Conservation (phyloP, 2,113 vertebrate species). For the Rafetus swinhoei region DNA sequence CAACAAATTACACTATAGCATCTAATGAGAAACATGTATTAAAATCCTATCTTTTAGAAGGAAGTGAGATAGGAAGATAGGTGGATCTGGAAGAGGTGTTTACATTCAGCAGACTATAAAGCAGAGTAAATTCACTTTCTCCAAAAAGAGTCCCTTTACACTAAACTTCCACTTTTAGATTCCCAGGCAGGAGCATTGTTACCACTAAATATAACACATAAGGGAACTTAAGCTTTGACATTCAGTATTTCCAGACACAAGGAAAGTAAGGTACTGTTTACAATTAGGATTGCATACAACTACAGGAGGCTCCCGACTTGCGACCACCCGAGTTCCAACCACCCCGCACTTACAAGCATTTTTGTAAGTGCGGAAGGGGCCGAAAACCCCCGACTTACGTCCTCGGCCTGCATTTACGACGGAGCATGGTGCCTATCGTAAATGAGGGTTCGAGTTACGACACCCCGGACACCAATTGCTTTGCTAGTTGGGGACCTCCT, state of each 20-base stretch:
- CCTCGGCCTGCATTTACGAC: too few species aligned
- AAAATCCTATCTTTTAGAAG: conserved; percentile 34
- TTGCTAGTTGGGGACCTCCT: too few species aligned
- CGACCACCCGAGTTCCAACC: too few species aligned
- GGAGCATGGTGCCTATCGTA: too few species aligned
- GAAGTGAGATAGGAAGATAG: neutral
- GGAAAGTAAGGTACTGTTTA: neutral
- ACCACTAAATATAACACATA: neutral
- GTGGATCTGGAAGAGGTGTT: neutral
- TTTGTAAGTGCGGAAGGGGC: too few species aligned
- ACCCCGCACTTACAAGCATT: too few species aligned
- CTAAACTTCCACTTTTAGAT: neutral
- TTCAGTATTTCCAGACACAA: neutral
- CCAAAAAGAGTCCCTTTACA: neutral
- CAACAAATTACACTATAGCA: conserved; percentile 40
- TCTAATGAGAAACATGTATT: conserved; percentile 46
- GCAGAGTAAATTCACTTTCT: neutral
- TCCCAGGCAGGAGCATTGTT: neutral
- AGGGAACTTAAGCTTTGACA: neutral
- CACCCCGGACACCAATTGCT: too few species aligned
- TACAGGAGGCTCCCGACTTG: neutral
- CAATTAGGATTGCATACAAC: neutral
- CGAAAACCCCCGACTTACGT: too few species aligned
- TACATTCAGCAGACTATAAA: neutral
- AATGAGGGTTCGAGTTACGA: too few species aligned